These are phyloP conservation scores for Danio rerio DNA, from an alignment of 2,113 vertebrate species.

Conservation along the genomic window GRCz12tu NC_133192.1:54935001-54935500, in stretches of 20 bases:
- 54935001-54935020: neutral
- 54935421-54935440: constrained; percentile 86
- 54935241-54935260: neutral
- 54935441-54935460: constrained; percentile 80
- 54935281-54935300: neutral
- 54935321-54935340: constrained; percentile 88
- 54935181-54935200: neutral
- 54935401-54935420: constrained; percentile 90
- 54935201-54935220: neutral
- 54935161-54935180: neutral
- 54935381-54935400: constrained; percentile 86
- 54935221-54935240: neutral
- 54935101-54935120: constrained; percentile 89
- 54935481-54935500: constrained; percentile 88
- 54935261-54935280: neutral
- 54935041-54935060: constrained; percentile 81
- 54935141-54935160: constrained; percentile 80
- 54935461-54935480: constrained; percentile 92
- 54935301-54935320: too few species aligned
- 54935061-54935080: constrained; percentile 87
- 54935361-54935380: constrained; percentile 86
- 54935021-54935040: constrained; percentile 86
- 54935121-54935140: constrained; percentile 85
- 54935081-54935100: constrained; percentile 84
- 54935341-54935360: constrained; percentile 85